phyloP scores from a whole-genome alignment of 2,888 invertebrate genomes.

The Lochmaea capreae region DNA sequence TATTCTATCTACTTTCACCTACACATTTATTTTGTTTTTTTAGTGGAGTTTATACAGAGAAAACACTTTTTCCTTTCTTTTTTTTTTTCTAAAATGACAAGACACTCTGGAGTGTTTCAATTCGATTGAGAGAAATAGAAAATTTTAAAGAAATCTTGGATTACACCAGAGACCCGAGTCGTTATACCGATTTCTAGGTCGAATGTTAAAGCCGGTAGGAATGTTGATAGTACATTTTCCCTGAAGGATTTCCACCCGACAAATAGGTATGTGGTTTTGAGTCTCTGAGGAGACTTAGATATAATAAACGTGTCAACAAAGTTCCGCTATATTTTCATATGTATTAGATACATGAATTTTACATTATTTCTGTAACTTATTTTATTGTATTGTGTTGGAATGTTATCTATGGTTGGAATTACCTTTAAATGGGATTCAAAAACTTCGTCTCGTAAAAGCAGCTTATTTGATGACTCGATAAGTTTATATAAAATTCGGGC shows the following conservation, averaged over 20 bases:
- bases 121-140: slow-evolving; percentile 26
- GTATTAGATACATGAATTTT: neutral
- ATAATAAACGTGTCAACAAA: neutral
- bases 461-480: neutral
- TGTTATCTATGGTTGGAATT: too few relatives aligned
- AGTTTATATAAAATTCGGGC: too few relatives aligned
- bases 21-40: too few relatives aligned
- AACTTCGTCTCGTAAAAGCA: too few relatives aligned
- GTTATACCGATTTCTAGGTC: slow-evolving; percentile 29
- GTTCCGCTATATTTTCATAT: neutral
- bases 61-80: too few relatives aligned
- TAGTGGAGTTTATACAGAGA: too few relatives aligned
- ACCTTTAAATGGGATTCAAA: neutral
- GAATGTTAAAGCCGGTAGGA: slow-evolving; percentile 29
- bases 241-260: neutral
- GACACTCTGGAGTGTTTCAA: slow-evolving; percentile 1
- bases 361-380: neutral
- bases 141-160: slow-evolving; percentile 28
- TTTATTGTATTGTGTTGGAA: neutral
- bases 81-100: neutral
- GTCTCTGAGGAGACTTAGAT: neutral
- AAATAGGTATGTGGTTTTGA: neutral
- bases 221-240: slow-evolving; percentile 15
- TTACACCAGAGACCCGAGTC: slow-evolving; percentile 26
- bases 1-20: too few relatives aligned